Conservation (phyloP, 2,113 vertebrate species). For the Albula glossodonta region DNA sequence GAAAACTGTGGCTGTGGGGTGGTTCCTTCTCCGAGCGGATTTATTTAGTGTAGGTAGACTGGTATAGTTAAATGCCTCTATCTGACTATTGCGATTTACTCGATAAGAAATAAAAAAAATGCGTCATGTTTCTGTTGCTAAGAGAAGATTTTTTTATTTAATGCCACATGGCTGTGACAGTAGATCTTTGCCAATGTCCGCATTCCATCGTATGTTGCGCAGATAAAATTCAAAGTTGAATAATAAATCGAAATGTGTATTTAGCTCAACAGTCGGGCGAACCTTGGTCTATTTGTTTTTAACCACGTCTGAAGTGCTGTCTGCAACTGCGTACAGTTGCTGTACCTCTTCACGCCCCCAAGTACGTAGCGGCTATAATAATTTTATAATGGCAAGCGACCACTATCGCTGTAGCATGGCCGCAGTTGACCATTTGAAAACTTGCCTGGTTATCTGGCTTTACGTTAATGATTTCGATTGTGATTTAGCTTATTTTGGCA, state of each 20-base stretch:
- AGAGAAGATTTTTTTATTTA: slow-evolving; percentile 44
- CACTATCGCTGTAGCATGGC: not conserved
- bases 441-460: not conserved
- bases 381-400: not conserved
- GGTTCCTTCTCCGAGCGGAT: not conserved
- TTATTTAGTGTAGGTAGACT: not conserved
- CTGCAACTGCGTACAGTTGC: slow-evolving; percentile 1
- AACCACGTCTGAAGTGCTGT: slow-evolving; percentile 3
- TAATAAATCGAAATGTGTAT: slow-evolving; percentile 61
- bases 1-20: not conserved
- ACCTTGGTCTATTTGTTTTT: not conserved
- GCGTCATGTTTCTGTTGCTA: slow-evolving; percentile 45
- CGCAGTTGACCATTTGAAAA: not conserved
- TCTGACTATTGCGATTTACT: not conserved
- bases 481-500: not conserved
- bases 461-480: not conserved
- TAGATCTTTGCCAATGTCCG: slow-evolving; percentile 68
- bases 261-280: not conserved
- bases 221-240: slow-evolving; percentile 80
- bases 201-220: slow-evolving; percentile 84
- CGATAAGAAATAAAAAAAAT: slow-evolving; percentile 11
- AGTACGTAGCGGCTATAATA: slow-evolving; percentile 34
- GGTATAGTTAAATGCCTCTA: not conserved
- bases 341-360: slow-evolving; percentile 28
- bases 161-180: slow-evolving; percentile 56